phyloP scores from a whole-genome alignment of 2,797 vertebrate species.

The Parotocinclus haroldoi region DNA sequence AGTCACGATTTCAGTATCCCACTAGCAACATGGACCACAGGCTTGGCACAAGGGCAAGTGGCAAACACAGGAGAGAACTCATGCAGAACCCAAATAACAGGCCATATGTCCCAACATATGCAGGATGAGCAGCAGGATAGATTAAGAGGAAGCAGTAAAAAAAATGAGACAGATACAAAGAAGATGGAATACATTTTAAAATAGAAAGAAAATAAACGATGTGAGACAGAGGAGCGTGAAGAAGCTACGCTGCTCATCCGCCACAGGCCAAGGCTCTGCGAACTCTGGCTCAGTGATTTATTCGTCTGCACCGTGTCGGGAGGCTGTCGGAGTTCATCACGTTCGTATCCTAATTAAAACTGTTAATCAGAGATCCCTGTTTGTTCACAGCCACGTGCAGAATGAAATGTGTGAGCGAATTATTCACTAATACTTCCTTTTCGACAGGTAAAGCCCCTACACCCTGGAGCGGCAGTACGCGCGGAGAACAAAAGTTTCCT shows the following conservation, averaged over 20 bases:
- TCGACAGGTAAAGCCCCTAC: slow-evolving; percentile 82
- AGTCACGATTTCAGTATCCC: too few species aligned
- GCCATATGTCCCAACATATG: slow-evolving; percentile 52
- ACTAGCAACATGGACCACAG: slow-evolving; percentile 16
- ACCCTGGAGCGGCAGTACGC: slow-evolving; percentile 71
- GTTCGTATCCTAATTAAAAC: slow-evolving; percentile 88
- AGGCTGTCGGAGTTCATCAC: slow-evolving; percentile 77
- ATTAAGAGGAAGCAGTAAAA: slow-evolving; percentile 50
- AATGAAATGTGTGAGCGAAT: slow-evolving; percentile 90
- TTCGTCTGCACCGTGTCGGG: slow-evolving; percentile 65
- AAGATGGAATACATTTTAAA: slow-evolving; percentile 1
- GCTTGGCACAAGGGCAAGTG: slow-evolving; percentile 36
- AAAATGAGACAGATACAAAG: background rate
- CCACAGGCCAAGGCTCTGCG: slow-evolving; percentile 66
- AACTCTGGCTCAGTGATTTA: slow-evolving; percentile 73
- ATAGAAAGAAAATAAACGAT: slow-evolving; percentile 3
- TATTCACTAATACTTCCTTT: slow-evolving; percentile 81
- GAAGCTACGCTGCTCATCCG: slow-evolving; percentile 56
- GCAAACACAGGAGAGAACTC: slow-evolving; percentile 41
- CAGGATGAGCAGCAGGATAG: slow-evolving; percentile 42
- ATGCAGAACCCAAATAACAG: slow-evolving; percentile 51
- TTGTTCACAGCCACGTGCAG: slow-evolving; percentile 82
- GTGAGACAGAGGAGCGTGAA: slow-evolving; percentile 53
- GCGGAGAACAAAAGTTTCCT: slow-evolving; percentile 56
- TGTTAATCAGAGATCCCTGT: slow-evolving; percentile 83